Conservation (phyloP, 2,113 vertebrate genomes). For the Cyanoramphus novaezelandiae region DNA sequence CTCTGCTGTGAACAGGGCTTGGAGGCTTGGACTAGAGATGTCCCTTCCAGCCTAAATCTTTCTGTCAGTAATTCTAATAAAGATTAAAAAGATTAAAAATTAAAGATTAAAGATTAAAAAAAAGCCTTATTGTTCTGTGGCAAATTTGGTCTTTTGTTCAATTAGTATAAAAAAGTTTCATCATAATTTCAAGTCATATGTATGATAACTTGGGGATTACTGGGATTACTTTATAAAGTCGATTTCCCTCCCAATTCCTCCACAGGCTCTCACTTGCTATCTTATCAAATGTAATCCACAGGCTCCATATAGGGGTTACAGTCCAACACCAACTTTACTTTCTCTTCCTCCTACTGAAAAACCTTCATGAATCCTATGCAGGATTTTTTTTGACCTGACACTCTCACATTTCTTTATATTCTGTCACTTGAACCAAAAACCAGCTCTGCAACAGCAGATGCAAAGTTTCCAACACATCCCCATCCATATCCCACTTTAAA, state of each 20-base stretch:
- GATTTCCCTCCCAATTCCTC: neutral
- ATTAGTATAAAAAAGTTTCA: neutral
- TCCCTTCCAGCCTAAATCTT: neutral
- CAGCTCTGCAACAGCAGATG: neutral
- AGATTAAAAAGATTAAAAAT: no score
- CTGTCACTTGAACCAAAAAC: neutral
- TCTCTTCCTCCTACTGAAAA: neutral
- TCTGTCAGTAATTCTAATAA: neutral
- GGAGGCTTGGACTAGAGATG: neutral
- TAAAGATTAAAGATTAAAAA: no score
- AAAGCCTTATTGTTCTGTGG: neutral
- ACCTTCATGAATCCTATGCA: neutral
- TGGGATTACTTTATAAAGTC: neutral
- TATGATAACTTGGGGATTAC: neutral
- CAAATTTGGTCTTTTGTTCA: neutral
- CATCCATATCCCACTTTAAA: neutral
- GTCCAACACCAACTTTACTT: neutral
- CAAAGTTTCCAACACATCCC: neutral
- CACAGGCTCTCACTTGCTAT: neutral
- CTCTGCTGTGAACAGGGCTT: neutral
- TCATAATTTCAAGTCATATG: neutral
- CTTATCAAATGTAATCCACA: neutral
- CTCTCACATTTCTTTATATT: fast-evolving
- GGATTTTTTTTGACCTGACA: neutral
- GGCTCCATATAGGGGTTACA: neutral